phyloP scores from a whole-genome alignment of 2,888 invertebrate species.

The Balanococcus diminutus region DNA sequence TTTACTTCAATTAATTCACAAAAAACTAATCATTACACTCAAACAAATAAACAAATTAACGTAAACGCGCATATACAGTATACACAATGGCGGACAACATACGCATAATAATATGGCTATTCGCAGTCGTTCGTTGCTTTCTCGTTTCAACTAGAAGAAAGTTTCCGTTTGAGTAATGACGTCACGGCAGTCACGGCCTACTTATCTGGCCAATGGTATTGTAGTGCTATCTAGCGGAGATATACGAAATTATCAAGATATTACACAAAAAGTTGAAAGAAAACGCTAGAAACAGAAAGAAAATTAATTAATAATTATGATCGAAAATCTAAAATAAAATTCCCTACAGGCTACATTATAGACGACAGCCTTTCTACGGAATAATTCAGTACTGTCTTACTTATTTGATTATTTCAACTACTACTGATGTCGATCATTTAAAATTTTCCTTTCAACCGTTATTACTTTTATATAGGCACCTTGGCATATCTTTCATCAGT shows the following conservation, averaged over 20 bases:
- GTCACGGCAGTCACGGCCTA: constrained; percentile 69
- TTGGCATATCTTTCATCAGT: no score
- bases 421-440: no score
- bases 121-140: constrained; percentile 23
- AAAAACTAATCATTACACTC: constrained; percentile 3
- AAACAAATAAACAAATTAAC: not conserved
- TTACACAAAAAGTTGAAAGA: no score
- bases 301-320: no score
- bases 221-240: not conserved
- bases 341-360: no score
- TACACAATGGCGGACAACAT: constrained; percentile 52
- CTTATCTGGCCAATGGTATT: constrained; percentile 61
- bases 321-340: no score
- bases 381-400: no score
- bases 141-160: constrained; percentile 59
- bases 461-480: no score
- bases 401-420: no score
- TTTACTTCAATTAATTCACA: not conserved
- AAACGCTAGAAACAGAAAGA: no score
- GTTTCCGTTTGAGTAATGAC: constrained; percentile 62
- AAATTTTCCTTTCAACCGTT: no score
- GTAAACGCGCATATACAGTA: constrained; percentile 34
- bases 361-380: no score
- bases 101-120: not conserved
- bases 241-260: not conserved